These are phyloP conservation scores for Drosophila borborema DNA, from an alignment of 2,888 invertebrate species.

Conservation along the genomic window DNA sequence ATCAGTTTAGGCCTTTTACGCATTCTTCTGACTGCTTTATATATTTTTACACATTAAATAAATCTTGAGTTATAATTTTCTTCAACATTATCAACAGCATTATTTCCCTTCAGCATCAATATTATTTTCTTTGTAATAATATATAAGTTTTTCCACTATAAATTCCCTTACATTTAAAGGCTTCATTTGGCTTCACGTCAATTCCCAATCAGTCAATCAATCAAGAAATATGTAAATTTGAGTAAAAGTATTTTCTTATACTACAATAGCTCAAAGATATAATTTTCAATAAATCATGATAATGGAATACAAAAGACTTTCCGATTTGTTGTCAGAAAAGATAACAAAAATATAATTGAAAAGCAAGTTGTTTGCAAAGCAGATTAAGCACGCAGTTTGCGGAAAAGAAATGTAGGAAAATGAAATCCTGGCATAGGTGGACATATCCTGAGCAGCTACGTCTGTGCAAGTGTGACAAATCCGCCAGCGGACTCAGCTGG, in stretches of 20 bases:
- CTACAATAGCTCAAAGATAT: not conserved
- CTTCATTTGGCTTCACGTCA: too few relatives aligned
- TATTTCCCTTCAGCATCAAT: too few relatives aligned
- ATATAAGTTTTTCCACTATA: too few relatives aligned
- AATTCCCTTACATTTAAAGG: too few relatives aligned
- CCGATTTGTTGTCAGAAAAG: slow-evolving; percentile 3
- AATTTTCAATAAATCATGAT: slow-evolving; percentile 7
- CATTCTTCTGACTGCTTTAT: too few relatives aligned
- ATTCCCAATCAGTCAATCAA: not conserved
- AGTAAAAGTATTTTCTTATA: not conserved
- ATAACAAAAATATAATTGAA: slow-evolving; percentile 5
- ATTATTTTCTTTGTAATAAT: too few relatives aligned
- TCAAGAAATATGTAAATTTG: not conserved
- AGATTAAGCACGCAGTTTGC: slow-evolving; percentile 5
- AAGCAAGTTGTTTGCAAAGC: not conserved
- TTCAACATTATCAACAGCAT: too few relatives aligned
- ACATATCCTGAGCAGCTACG: slow-evolving; percentile 46
- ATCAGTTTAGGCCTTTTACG: too few relatives aligned
- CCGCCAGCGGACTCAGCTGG: slow-evolving; percentile 65
- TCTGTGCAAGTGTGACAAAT: slow-evolving; percentile 69
- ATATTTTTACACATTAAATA: too few relatives aligned
- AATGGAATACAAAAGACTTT: not conserved
- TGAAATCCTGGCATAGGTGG: slow-evolving; percentile 65
- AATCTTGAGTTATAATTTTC: too few relatives aligned
- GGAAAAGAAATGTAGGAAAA: slow-evolving; percentile 32